Evolutionary conservation across 2,797 vertebrate species (phyloP).

Genomic region (Lophius americanus): DNA sequence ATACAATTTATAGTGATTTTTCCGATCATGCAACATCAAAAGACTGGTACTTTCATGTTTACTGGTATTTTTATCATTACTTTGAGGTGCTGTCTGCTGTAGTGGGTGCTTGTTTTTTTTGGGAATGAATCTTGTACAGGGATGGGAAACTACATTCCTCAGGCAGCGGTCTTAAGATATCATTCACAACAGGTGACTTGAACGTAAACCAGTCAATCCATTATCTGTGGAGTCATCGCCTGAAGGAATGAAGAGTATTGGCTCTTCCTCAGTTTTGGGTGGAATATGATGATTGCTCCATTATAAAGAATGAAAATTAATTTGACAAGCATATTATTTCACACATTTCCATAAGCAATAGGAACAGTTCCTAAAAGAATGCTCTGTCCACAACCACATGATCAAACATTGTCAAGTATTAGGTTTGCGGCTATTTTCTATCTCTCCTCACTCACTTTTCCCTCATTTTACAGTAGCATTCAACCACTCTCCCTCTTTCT

Average conservation of each 20-base stretch:
- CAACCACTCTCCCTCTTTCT: slow-evolving; percentile 28
- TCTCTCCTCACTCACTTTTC: slow-evolving; percentile 5
- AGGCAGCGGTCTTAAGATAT: not conserved
- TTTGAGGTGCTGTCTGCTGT: not conserved
- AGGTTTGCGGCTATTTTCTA: slow-evolving; percentile 4
- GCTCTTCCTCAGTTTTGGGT: not conserved
- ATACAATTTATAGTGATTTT: not conserved
- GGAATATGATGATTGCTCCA: not conserved
- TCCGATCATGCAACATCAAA: not conserved
- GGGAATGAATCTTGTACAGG: not conserved
- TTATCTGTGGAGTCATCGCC: not conserved
- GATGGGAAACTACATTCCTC: not conserved
- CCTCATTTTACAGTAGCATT: slow-evolving; percentile 28
- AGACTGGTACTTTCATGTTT: not conserved
- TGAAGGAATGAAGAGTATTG: not conserved
- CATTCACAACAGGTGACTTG: not conserved
- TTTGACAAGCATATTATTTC: too few relatives aligned
- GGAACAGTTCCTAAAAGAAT: too few relatives aligned
- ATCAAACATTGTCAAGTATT: too few relatives aligned
- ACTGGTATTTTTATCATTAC: not conserved
- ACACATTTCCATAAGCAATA: too few relatives aligned
- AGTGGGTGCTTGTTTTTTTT: not conserved
- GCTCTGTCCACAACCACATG: too few relatives aligned
- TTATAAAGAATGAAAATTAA: too few relatives aligned
- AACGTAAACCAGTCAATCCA: not conserved